Evolutionary conservation across 2,113 vertebrate species (phyloP), one percentile per base, ranked within the genome.

Genomic region (Microcebus murinus): DNA sequence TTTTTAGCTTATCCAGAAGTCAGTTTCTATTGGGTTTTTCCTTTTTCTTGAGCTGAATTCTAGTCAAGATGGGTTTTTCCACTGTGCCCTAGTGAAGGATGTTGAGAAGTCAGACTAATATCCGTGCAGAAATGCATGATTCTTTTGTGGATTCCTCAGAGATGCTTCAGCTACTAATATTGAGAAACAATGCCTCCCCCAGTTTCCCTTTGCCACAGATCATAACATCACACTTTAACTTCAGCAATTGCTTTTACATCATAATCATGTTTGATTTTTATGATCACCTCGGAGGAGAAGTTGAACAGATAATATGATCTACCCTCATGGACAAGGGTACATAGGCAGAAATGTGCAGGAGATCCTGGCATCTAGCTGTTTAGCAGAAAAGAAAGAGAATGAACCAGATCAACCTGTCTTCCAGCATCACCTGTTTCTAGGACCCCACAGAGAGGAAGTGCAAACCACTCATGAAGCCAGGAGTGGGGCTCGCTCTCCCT

Each of bases 51-150:
- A 71, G 42, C 50, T 81, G n/a, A 87, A 70, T 57, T 63, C 18
- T 80, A 14, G 5, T 94, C 50, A 85, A 83, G 55, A 84, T 31
- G 34, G 29, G 39, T 31, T 86, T 96, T 84, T 84, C 36, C 57
- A 73, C 25, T 67, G 29, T 63, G 8, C 29, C 42, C 4, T 6
- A 17, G 65, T 45, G 34, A 85, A 89, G 42, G 77, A 15, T n/a
- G n/a, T 0, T 20, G 15, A 31, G 50, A 55, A 59, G 11, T 4
- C 6, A 0, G 1, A 36, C 36, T 36, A 3, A 15, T 20, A 23
- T 18, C 36, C 3, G 2, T 36, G 14, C 34, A 67, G 15, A 29
- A 25, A 34, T 5, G n/a, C 25, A 3, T 25, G 67, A 48, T 55
- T 79, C 68, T 82, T 83, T 6, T 48, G 15, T 29, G 39, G 45